Evolutionary conservation across 2,113 vertebrate species (phyloP).

Genomic region (Enhydra lutris): DNA sequence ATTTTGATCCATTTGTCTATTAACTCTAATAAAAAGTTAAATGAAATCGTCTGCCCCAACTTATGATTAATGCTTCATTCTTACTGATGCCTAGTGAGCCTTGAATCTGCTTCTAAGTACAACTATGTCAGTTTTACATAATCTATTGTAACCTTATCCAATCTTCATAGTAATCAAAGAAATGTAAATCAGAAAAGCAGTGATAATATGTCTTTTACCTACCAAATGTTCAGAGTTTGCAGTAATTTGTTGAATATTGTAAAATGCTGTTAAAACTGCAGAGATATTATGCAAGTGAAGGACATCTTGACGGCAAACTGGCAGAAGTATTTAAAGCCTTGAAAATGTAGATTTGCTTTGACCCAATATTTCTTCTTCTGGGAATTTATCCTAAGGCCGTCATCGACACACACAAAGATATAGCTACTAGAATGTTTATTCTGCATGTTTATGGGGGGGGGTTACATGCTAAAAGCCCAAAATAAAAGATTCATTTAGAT

Average conservation of each 20-base stretch:
- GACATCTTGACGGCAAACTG: neutral
- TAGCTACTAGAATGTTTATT: neutral
- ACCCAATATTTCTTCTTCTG: neutral
- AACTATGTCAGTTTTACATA: neutral
- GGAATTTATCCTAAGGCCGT: neutral
- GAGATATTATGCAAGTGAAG: neutral
- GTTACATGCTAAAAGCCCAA: neutral
- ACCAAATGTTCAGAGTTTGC: neutral
- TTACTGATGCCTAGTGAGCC: neutral
- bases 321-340: neutral
- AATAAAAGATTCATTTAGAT: neutral
- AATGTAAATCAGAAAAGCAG: neutral
- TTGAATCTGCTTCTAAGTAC: neutral
- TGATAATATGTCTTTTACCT: neutral
- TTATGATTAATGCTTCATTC: neutral
- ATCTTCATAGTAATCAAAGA: neutral
- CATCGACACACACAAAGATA: neutral
- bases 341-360: neutral
- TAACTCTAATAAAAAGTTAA: neutral
- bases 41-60: neutral
- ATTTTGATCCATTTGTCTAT: neutral
- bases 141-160: neutral
- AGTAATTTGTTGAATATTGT: neutral
- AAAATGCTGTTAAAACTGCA: neutral
- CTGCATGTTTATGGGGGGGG: neutral